Conservation (phyloP, 1,140 invertebrate species). For the Drosophila yakuba region DNA sequence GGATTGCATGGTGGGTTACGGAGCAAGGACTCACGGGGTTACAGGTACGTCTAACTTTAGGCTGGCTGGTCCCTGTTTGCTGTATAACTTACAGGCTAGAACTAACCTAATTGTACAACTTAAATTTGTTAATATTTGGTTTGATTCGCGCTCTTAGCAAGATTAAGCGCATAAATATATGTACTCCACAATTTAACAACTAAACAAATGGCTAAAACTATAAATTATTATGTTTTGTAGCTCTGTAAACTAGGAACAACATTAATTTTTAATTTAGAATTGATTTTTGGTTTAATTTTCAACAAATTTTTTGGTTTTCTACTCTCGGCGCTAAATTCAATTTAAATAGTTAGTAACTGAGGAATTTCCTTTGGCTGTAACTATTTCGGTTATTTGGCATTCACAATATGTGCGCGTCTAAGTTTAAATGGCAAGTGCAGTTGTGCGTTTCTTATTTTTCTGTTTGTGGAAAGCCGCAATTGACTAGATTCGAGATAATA, state of each 20-base stretch:
- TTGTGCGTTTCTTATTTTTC: slow-evolving; percentile 10
- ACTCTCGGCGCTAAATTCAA: slow-evolving; percentile 48
- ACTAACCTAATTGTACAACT: slow-evolving; percentile 19
- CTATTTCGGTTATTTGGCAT: slow-evolving; percentile 36
- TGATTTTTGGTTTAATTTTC: slow-evolving; percentile 52
- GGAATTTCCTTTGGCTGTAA: not conserved
- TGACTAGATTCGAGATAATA: slow-evolving; percentile 67
- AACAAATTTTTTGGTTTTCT: slow-evolving; percentile 50
- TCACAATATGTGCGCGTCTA: slow-evolving; percentile 45
- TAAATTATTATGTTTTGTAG: slow-evolving; percentile 8
- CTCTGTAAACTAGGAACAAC: slow-evolving; percentile 45
- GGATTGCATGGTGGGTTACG: slow-evolving; percentile 7
- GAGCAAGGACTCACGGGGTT: slow-evolving; percentile 6
- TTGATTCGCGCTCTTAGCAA: slow-evolving; percentile 54
- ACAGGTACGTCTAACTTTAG: slow-evolving; percentile 1
- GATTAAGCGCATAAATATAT: slow-evolving; percentile 11
- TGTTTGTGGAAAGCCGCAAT: slow-evolving; percentile 43
- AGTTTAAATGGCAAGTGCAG: slow-evolving; percentile 45
- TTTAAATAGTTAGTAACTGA: slow-evolving; percentile 2
- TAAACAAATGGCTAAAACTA: slow-evolving; percentile 17
- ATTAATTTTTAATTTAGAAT: slow-evolving; percentile 21
- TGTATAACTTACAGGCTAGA: slow-evolving; percentile 27
- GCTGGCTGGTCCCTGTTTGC: slow-evolving; percentile 22
- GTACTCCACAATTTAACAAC: slow-evolving; percentile 19
- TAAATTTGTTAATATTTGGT: slow-evolving; percentile 65